These are phyloP conservation scores for Lasioglossum figueresi DNA, from an alignment of 2,888 invertebrate genomes.

Conservation along the genomic window DNA sequence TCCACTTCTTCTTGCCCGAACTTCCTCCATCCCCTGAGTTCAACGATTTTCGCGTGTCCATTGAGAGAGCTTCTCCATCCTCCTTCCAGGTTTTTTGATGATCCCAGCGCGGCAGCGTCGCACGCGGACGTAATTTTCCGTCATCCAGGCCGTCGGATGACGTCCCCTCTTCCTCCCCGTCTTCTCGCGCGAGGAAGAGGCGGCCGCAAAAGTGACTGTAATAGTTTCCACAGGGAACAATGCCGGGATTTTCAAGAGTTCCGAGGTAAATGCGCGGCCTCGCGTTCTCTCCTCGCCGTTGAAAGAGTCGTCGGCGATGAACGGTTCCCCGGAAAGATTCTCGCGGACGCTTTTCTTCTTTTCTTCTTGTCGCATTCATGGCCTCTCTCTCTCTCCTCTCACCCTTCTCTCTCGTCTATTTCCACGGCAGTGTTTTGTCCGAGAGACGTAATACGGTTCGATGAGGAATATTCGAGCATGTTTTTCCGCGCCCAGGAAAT, in stretches of 20 bases:
- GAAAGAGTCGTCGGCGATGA: slow-evolving; percentile 40
- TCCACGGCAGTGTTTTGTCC: background rate
- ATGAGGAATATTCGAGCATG: slow-evolving; percentile 20
- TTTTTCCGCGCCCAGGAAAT: slow-evolving; percentile 18
- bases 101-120: slow-evolving; percentile 26
- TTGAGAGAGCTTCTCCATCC: slow-evolving; percentile 11
- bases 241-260: slow-evolving; percentile 49
- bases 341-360: slow-evolving; percentile 1
- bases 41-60: slow-evolving; percentile 48
- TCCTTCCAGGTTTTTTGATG: slow-evolving; percentile 37
- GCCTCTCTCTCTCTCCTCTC: no score
- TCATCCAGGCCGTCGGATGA: slow-evolving; percentile 40
- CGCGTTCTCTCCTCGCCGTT: background rate
- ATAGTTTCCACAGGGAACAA: slow-evolving; percentile 61
- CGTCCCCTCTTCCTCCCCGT: background rate
- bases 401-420: background rate
- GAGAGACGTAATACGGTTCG: background rate
- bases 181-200: background rate
- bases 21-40: slow-evolving; percentile 9
- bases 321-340: slow-evolving; percentile 31
- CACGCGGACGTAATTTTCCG: slow-evolving; percentile 46
- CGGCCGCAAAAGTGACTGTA: slow-evolving; percentile 53
- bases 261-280: slow-evolving; percentile 49
- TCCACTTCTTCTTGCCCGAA: slow-evolving; percentile 27
- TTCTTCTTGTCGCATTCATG: background rate